These are phyloP conservation scores for Mesorhabditis spiculigera DNA, from an alignment of 2,888 invertebrate species.

Conservation along the genomic window DNA sequence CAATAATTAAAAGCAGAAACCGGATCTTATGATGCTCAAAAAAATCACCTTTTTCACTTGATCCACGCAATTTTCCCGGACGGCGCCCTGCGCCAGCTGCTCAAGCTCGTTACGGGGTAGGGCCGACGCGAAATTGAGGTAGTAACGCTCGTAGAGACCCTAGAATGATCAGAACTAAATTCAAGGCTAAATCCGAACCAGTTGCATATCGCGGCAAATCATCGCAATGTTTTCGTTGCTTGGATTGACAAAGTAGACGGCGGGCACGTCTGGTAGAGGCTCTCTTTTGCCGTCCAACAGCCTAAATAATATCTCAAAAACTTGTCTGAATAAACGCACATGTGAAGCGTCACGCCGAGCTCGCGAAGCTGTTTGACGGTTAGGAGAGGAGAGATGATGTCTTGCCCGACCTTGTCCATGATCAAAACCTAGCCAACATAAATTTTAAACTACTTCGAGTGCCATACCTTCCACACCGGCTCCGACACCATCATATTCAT, in stretches of 20 bases:
- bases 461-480: slow-evolving; percentile 39
- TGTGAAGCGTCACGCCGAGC: slow-evolving; percentile 91
- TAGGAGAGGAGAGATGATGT: slow-evolving; percentile 92
- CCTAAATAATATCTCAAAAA: slow-evolving; percentile 67
- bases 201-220: slow-evolving; percentile 69
- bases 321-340: slow-evolving; percentile 66
- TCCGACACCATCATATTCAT: slow-evolving; percentile 48
- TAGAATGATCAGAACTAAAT: background rate
- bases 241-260: slow-evolving; percentile 93
- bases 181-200: background rate
- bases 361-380: slow-evolving; percentile 91
- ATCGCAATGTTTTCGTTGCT: slow-evolving; percentile 90
- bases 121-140: slow-evolving; percentile 90
- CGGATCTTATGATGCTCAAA: background rate
- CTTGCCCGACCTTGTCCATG: slow-evolving; percentile 92
- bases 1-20: background rate
- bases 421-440: slow-evolving; percentile 70
- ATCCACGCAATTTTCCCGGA: slow-evolving; percentile 83
- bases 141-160: slow-evolving; percentile 89
- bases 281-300: slow-evolving; percentile 63
- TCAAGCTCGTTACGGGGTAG: slow-evolving; percentile 76
- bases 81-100: slow-evolving; percentile 85
- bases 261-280: slow-evolving; percentile 93
- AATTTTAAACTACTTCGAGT: slow-evolving; percentile 8
- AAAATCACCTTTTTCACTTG: slow-evolving; percentile 70